These are phyloP conservation scores for Drosophila quadrilineata DNA, from an alignment of 1,140 invertebrate species.

Conservation along the genomic window DNA sequence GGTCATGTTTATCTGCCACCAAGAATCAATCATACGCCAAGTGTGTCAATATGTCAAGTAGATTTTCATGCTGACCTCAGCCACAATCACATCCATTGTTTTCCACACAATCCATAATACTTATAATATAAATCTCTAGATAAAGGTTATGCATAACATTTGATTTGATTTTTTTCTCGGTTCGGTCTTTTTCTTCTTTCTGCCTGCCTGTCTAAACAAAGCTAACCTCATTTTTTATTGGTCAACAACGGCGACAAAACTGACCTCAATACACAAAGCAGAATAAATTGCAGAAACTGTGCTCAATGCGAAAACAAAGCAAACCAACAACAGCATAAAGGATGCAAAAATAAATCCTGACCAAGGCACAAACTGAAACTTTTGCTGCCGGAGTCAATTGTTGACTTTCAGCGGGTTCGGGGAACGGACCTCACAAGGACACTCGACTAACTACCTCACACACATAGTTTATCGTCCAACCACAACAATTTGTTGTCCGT, in stretches of 20 bases:
- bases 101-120: too few relatives aligned
- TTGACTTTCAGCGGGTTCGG: too few relatives aligned
- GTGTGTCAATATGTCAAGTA: slow-evolving; percentile 70
- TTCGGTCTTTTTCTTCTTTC: slow-evolving; percentile 12
- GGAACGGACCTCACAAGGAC: too few relatives aligned
- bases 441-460: too few relatives aligned
- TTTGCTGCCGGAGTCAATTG: slow-evolving; percentile 1
- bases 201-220: slow-evolving; percentile 65
- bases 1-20: too few relatives aligned
- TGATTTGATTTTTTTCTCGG: slow-evolving; percentile 3
- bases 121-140: too few relatives aligned
- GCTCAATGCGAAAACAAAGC: slow-evolving; percentile 62
- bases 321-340: too few relatives aligned
- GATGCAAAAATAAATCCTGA: slow-evolving; percentile 75
- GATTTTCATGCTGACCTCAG: slow-evolving; percentile 59
- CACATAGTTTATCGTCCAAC: slow-evolving; percentile 52
- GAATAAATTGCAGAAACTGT: slow-evolving; percentile 72
- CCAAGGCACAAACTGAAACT: slow-evolving; percentile 41
- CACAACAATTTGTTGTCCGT: slow-evolving; percentile 50
- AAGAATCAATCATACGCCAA: slow-evolving; percentile 72
- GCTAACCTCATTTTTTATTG: slow-evolving; percentile 70
- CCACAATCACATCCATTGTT: slow-evolving; percentile 37
- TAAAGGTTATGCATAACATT: slow-evolving; percentile 36
- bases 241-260: slow-evolving; percentile 55
- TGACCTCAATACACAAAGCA: slow-evolving; percentile 73